Base-by-base conservation (phyloP, 2,888 invertebrate genomes). In the Ellobium chinense region DNA sequence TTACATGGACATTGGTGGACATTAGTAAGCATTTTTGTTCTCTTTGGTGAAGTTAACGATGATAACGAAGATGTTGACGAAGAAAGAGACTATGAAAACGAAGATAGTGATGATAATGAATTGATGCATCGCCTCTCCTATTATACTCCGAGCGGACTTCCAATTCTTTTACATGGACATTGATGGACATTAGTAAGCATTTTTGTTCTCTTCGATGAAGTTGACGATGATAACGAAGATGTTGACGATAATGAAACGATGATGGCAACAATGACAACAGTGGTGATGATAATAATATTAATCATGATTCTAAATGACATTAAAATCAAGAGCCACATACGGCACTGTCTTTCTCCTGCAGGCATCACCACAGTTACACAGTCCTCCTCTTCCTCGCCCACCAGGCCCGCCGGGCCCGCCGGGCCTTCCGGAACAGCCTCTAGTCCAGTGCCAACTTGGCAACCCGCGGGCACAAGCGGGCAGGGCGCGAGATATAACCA, bases 391-490 rank as follows among this genome's bases (percentile, higher is more conserved):
- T 9, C 36, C 36, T n/a, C 36, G 65, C 34, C 65, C 29, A 34
- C n/a, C n/a, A n/a, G n/a, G n/a, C n/a, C n/a, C n/a, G n/a, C n/a
- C n/a, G n/a, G n/a, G n/a, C n/a, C n/a, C n/a, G n/a, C n/a, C n/a
- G n/a, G n/a, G n/a, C n/a, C n/a, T n/a, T n/a, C n/a, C n/a, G n/a
- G n/a, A n/a, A n/a, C 34, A 66, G 0, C 76, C 66, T 36, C 76
- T 29, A 5, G 14, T 24, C 76, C 76, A 75, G 65, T 75, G 65
- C 31, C 31, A 27, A 2, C 4, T 14, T 9, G 75, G 63, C 14
- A 75, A 54, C n/a, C 62, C 62, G 12, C 65, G 27, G 14, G 75
- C 63, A 75, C 75, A 75, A 54, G 65, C 63, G 24, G n/a, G 63
- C 21, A 29, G 18, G 21, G 60, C 68, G 2, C 68, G 77, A 18